These are phyloP conservation scores for Brachycybe producta DNA, from an alignment of 2,888 invertebrate species.

Conservation along the genomic window DNA sequence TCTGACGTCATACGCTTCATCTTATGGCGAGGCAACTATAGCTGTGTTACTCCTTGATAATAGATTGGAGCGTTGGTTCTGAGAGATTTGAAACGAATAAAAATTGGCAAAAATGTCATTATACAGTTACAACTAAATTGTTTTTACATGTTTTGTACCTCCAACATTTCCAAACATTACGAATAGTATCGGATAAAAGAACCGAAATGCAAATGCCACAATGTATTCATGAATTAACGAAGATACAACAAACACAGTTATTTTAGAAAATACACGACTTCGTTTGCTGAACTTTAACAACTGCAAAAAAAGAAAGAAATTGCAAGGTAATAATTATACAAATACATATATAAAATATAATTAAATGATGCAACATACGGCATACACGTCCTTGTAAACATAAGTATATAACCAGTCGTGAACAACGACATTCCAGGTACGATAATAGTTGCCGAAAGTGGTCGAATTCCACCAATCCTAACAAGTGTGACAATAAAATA, in stretches of 20 bases:
- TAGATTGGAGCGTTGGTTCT: no score
- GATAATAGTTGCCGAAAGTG: constrained; percentile 66
- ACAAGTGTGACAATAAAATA: not conserved
- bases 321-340: no score
- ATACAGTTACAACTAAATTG: no score
- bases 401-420: constrained; percentile 89
- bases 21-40: no score
- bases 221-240: constrained; percentile 81
- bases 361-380: constrained; percentile 21
- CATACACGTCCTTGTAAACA: constrained; percentile 56
- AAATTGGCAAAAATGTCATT: no score
- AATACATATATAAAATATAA: no score
- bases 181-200: constrained; percentile 77
- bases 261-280: constrained; percentile 39
- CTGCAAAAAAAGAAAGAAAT: constrained; percentile 16
- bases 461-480: constrained; percentile 91
- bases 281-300: constrained; percentile 14
- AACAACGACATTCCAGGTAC: constrained; percentile 91
- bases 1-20: no score
- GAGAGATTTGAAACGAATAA: no score
- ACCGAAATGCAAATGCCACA: constrained; percentile 59
- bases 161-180: constrained; percentile 61
- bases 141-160: no score
- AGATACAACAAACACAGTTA: constrained; percentile 61
- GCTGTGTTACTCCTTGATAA: no score